phyloP scores from a whole-genome alignment of 2,888 invertebrate species.

The Diabrotica balteata region DNA sequence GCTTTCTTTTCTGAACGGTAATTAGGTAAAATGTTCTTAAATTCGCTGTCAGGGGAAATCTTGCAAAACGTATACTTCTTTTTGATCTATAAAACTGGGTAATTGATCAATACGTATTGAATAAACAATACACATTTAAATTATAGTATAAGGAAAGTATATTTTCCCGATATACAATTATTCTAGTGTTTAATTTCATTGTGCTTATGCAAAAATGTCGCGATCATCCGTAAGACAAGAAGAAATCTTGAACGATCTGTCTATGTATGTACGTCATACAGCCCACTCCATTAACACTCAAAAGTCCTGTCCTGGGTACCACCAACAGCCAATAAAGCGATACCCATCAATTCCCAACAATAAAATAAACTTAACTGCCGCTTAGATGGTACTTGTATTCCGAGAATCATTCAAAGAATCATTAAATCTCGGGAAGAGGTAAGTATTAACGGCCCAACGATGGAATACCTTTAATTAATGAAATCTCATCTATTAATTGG shows the following conservation, averaged over 20 bases:
- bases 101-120: too few relatives aligned
- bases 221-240: too few relatives aligned
- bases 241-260: too few relatives aligned
- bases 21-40: not conserved
- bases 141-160: too few relatives aligned
- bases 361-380: slow-evolving; percentile 38
- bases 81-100: not conserved
- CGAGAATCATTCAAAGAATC: slow-evolving; percentile 34
- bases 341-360: slow-evolving; percentile 39
- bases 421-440: slow-evolving; percentile 37
- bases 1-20: not conserved
- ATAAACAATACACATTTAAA: too few relatives aligned
- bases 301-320: slow-evolving; percentile 12
- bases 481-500: slow-evolving; percentile 41
- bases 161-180: too few relatives aligned
- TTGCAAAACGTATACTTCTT: not conserved
- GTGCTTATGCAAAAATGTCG: too few relatives aligned
- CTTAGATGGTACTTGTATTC: slow-evolving; percentile 13
- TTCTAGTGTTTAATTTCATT: too few relatives aligned
- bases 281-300: too few relatives aligned
- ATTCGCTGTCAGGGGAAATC: not conserved
- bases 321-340: slow-evolving; percentile 37
- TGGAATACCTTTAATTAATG: slow-evolving; percentile 40
- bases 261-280: too few relatives aligned
- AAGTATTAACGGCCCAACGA: slow-evolving; percentile 21